Evolutionary conservation across 2,888 invertebrate species (phyloP).

Genomic region (Nomada flava): DNA sequence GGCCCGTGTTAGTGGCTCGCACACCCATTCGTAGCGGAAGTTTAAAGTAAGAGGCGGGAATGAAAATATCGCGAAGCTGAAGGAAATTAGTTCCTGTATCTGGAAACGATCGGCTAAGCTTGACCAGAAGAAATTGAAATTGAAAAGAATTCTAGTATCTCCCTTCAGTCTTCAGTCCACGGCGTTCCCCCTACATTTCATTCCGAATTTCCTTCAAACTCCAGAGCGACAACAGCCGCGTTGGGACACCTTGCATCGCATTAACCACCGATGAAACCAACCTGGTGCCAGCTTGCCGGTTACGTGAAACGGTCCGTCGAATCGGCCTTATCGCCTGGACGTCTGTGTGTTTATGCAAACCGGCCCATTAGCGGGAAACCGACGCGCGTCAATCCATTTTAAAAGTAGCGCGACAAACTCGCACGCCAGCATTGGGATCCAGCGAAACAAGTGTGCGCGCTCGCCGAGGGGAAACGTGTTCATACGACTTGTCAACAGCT

Average conservation of each 20-base stretch:
- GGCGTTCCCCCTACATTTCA: no score
- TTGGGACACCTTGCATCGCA: neutral
- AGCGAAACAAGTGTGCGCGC: slow-evolving; percentile 14
- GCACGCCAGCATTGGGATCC: slow-evolving; percentile 25
- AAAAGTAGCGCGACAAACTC: slow-evolving; percentile 46
- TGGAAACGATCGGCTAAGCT: no score
- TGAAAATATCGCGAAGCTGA: no score
- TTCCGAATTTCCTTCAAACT: neutral
- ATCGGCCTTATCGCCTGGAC: slow-evolving; percentile 16
- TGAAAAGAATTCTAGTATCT: no score
- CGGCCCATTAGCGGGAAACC: slow-evolving; percentile 40
- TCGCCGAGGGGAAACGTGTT: slow-evolving; percentile 27
- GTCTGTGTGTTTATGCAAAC: slow-evolving; percentile 45
- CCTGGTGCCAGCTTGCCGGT: neutral
- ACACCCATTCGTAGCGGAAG: no score
- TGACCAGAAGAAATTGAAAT: no score
- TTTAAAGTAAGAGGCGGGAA: no score
- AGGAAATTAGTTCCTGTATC: no score
- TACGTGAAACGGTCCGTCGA: slow-evolving; percentile 19
- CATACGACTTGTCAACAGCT: slow-evolving; percentile 47
- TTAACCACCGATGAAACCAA: neutral
- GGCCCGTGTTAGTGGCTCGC: no score
- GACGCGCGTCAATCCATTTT: slow-evolving; percentile 51
- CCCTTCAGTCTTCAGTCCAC: no score
- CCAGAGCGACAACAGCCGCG: neutral